Conservation (phyloP, 2,113 vertebrate species). For the Aspidoscelis tigris region DNA sequence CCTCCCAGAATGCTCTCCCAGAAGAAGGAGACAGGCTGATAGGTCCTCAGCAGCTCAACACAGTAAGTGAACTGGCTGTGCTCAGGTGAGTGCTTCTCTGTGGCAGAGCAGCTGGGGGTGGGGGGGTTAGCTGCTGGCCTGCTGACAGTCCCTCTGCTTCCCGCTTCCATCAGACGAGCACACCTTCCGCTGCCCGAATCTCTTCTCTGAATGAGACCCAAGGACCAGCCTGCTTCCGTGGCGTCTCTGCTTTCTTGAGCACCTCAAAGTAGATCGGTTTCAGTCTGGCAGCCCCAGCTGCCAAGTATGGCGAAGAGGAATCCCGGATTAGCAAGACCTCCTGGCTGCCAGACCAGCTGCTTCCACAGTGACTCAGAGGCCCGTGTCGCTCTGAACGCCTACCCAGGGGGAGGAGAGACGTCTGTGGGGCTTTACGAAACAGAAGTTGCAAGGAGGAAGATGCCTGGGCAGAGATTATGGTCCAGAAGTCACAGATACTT, state of each 20-base stretch:
- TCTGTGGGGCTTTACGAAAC: neutral
- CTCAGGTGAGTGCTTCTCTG: neutral
- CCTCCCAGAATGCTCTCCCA: neutral
- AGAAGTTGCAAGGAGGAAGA: neutral
- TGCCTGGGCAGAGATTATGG: neutral
- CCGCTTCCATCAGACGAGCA: neutral
- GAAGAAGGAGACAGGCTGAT: neutral
- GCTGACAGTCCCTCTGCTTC: neutral
- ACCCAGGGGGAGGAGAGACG: too few species aligned
- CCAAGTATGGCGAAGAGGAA: neutral
- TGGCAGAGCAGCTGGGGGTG: too few species aligned
- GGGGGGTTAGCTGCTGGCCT: neutral
- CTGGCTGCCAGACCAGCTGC: fast-evolving
- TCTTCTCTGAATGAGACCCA: neutral
- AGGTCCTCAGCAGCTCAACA: neutral
- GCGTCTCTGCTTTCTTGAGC: conserved; percentile 3
- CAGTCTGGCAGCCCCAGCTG: conserved; percentile 23
- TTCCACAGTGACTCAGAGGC: neutral
- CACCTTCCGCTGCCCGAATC: neutral
- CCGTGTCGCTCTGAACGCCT: neutral
- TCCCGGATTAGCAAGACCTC: fast-evolving
- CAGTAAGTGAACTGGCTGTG: neutral
- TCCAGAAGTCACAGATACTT: neutral
- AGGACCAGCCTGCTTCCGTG: neutral
- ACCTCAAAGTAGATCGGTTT: conserved; percentile 1